phyloP scores from a whole-genome alignment of 2,113 vertebrate species.

The Microtus oregoni region DNA sequence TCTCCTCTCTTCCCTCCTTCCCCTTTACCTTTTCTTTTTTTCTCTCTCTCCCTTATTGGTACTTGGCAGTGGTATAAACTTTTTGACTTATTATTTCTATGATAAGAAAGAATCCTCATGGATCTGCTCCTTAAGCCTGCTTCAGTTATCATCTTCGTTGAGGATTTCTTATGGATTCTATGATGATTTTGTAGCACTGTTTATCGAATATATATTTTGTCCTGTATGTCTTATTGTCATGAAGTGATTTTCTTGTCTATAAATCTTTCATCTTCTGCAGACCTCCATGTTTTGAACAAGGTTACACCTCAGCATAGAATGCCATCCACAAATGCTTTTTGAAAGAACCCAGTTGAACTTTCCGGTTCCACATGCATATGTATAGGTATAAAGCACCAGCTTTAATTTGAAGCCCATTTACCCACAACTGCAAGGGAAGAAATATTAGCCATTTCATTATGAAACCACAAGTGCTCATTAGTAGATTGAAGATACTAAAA shows the following conservation, averaged over 20 bases:
- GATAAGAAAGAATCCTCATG: neutral
- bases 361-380: neutral
- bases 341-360: neutral
- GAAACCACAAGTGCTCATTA: conserved; percentile 75
- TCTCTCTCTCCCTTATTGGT: neutral
- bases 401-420: conserved; percentile 31
- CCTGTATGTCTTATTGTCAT: neutral
- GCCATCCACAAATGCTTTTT: neutral
- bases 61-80: neutral
- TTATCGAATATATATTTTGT: neutral
- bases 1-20: neutral
- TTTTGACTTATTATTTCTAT: conserved; percentile 19
- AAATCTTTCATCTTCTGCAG: neutral
- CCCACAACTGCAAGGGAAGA: conserved; percentile 55
- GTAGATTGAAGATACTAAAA: conserved; percentile 59
- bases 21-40: fast-evolving
- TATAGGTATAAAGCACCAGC: neutral
- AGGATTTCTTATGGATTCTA: neutral
- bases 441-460: conserved; percentile 66
- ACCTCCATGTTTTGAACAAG: neutral
- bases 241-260: neutral
- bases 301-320: neutral
- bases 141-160: neutral
- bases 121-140: neutral
- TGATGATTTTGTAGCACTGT: neutral